Percentiles rank a stretch among this genome's conserved stretches.
Conservation (phyloP, 2,888 invertebrate genomes). For the Disparrhopalites patrizii region DNA sequence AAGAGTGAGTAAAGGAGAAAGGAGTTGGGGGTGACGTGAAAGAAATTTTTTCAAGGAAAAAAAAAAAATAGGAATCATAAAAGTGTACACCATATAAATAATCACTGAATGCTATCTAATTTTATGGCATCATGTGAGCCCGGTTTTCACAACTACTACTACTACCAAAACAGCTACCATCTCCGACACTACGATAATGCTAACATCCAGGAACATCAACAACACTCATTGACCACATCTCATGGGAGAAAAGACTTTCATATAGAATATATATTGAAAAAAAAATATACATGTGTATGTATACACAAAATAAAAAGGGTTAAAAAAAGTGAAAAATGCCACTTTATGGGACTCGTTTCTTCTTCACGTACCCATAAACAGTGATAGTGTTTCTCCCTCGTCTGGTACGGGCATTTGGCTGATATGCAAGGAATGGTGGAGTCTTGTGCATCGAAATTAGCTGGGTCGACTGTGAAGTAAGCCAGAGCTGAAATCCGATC, state of each 20-base stretch:
- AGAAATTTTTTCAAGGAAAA: neutral
- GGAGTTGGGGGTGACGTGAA: no score
- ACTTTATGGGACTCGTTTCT: conserved; percentile 21
- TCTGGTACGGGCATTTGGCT: conserved; percentile 64
- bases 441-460: conserved; percentile 50
- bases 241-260: neutral
- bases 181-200: neutral
- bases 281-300: no score
- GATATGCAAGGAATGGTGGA: conserved; percentile 49
- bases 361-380: conserved; percentile 72
- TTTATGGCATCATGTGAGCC: conserved; percentile 21
- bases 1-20: no score
- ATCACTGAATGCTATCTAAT: conserved; percentile 21
- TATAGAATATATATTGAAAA: neutral
- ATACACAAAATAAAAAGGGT: neutral
- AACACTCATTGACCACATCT: neutral
- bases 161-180: no score
- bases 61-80: conserved; percentile 5
- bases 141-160: conserved; percentile 8
- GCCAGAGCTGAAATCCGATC: conserved; percentile 77
- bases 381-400: conserved; percentile 79
- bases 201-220: neutral
- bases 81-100: conserved; percentile 24
- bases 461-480: conserved; percentile 62
- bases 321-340: conserved; percentile 14